Evolutionary conservation across 1,140 invertebrate genomes (phyloP).

Genomic region (Glomeris maerens): DNA sequence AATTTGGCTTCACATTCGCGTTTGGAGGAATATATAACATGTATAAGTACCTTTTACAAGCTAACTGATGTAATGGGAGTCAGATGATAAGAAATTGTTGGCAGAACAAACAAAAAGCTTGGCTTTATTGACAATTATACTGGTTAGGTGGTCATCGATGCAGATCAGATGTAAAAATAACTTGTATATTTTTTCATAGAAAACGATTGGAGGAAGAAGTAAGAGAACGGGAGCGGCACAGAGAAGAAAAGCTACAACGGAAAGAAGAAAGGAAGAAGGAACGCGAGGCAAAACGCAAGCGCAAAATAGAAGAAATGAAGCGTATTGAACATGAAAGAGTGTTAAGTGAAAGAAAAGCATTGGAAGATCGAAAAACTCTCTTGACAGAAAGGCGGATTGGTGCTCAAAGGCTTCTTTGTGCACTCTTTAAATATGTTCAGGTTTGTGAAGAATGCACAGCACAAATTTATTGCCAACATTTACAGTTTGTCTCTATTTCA

Average conservation of each 20-base stretch:
- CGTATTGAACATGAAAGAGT: background rate
- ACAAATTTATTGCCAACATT: background rate
- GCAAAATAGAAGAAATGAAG: background rate
- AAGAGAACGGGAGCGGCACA: conserved; percentile 25
- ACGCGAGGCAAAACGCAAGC: conserved; percentile 4
- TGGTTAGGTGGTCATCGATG: too few species aligned
- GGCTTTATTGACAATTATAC: too few species aligned
- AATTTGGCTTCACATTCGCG: too few species aligned
- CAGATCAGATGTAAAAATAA: background rate
- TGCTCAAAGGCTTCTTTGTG: conserved; percentile 1
- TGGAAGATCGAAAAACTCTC: conserved; percentile 2
- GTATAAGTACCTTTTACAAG: too few species aligned
- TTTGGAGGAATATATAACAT: too few species aligned
- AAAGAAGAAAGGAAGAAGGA: conserved; percentile 8
- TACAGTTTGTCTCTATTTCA: conserved; percentile 1
- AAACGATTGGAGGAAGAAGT: conserved; percentile 28
- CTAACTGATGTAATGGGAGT: too few species aligned
- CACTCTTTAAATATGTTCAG: conserved; percentile 5
- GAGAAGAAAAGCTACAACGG: conserved; percentile 9
- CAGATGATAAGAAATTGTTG: too few species aligned
- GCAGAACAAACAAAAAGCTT: too few species aligned
- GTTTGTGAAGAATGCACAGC: background rate
- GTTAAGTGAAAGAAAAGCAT: conserved; percentile 3
- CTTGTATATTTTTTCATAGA: background rate
- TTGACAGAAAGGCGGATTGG: background rate